Evolutionary conservation across 2,888 invertebrate species (phyloP).

Genomic region (Molorchus minor): DNA sequence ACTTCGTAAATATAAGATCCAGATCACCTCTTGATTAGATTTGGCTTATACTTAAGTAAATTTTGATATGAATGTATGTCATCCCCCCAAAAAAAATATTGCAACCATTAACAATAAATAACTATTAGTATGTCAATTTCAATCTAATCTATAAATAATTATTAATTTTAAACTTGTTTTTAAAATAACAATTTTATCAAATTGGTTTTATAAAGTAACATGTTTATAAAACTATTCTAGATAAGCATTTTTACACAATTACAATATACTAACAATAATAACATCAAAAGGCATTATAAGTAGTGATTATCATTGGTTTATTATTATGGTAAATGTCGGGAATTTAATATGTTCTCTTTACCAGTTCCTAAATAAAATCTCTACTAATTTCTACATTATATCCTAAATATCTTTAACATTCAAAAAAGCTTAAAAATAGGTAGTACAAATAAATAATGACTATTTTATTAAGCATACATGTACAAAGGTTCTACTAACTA

Average conservation of each 20-base stretch:
- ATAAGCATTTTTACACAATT: conserved; percentile 5
- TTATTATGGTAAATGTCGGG: conserved; percentile 18
- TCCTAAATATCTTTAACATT: conserved; percentile 38
- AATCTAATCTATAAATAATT: too few relatives aligned
- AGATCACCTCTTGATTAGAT: too few relatives aligned
- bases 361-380: conserved; percentile 6
- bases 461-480: conserved; percentile 22
- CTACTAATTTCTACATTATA: conserved; percentile 17
- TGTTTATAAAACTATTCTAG: neutral
- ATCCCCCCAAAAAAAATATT: too few relatives aligned
- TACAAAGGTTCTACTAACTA: conserved; percentile 25
- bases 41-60: too few relatives aligned
- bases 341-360: conserved; percentile 1
- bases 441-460: conserved; percentile 33
- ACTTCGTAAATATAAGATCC: too few relatives aligned
- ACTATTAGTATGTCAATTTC: too few relatives aligned
- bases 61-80: too few relatives aligned
- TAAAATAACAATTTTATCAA: neutral
- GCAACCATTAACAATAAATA: too few relatives aligned
- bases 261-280: conserved; percentile 22
- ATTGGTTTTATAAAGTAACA: neutral
- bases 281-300: conserved; percentile 55
- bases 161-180: too few relatives aligned
- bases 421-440: conserved; percentile 42
- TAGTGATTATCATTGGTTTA: conserved; percentile 56